A percentile compares a stretch with the other conserved stretches of the same genome.
Evolutionary conservation across 1,140 invertebrate genomes (phyloP).

Genomic region (Luehdorfia chinensis): DNA sequence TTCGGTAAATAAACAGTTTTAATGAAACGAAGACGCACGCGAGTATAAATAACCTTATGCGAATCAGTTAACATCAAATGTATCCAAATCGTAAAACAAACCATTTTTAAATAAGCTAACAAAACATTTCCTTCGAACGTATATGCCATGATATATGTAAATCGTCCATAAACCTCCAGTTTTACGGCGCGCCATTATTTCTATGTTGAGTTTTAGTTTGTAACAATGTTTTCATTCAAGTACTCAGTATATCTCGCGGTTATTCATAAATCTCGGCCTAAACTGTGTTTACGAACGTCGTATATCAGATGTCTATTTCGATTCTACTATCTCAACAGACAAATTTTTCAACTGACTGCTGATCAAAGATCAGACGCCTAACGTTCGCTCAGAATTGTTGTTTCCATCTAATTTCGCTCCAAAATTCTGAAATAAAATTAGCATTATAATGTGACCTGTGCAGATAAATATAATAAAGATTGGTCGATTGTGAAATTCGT

Average conservation of each 20-base stretch:
- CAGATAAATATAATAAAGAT: too few relatives aligned
- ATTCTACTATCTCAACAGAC: slow-evolving; percentile 34
- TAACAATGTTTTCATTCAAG: slow-evolving; percentile 62
- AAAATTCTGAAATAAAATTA: too few relatives aligned
- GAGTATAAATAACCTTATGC: too few relatives aligned
- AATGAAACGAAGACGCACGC: too few relatives aligned
- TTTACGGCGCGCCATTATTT: slow-evolving; percentile 42
- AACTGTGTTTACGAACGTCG: slow-evolving; percentile 44
- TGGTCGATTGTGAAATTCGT: too few relatives aligned
- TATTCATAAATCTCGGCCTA: slow-evolving; percentile 56
- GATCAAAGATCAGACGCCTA: slow-evolving; percentile 18
- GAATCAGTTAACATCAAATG: slow-evolving; percentile 31
- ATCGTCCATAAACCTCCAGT: slow-evolving; percentile 49
- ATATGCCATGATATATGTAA: slow-evolving; percentile 38
- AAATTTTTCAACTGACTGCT: slow-evolving; percentile 27
- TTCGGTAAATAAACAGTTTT: too few relatives aligned
- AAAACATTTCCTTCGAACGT: slow-evolving; percentile 34
- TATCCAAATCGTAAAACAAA: slow-evolving; percentile 31
- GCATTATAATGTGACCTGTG: too few relatives aligned
- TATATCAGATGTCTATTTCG: slow-evolving; percentile 54
- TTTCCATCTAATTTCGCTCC: too few relatives aligned
- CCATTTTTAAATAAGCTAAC: slow-evolving; percentile 31
- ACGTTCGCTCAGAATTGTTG: too few relatives aligned
- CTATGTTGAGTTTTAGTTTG: slow-evolving; percentile 31
- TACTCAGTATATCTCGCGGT: slow-evolving; percentile 38